Conservation (phyloP, 2,113 vertebrate species). For the Sylvia atricapilla region DNA sequence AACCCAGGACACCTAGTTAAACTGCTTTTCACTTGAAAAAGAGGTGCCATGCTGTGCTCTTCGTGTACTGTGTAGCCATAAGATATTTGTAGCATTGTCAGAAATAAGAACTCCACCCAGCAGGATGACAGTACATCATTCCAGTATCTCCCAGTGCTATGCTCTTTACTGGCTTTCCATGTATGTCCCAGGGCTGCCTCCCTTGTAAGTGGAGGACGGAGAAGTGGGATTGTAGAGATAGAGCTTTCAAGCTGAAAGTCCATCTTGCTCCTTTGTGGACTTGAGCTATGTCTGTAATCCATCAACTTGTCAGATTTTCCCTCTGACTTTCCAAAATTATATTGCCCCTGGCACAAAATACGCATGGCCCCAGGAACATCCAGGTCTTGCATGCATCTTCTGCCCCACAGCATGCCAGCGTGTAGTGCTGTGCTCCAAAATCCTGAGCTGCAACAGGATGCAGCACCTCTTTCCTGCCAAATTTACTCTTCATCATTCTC, state of each 20-base stretch:
- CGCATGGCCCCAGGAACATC: background rate
- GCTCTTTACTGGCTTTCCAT: background rate
- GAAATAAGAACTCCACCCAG: background rate
- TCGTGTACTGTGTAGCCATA: fast-evolving
- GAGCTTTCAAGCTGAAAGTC: background rate
- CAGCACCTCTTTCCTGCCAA: background rate
- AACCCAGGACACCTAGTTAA: no score
- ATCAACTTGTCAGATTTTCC: background rate
- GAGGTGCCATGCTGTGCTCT: background rate
- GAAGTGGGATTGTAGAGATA: background rate
- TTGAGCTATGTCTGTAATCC: background rate
- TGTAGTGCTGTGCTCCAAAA: background rate
- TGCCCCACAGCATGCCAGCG: background rate
- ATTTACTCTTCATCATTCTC: background rate
- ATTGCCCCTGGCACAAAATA: background rate
- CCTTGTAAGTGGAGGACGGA: background rate
- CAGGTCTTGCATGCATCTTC: fast-evolving
- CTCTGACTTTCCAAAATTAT: background rate
- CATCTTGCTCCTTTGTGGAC: fast-evolving
- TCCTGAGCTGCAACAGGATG: background rate
- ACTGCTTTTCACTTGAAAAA: background rate
- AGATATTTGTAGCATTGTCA: background rate
- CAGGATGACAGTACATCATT: background rate
- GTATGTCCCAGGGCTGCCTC: fast-evolving
- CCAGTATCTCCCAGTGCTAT: fast-evolving